phyloP scores from a whole-genome alignment of 2,888 invertebrate genomes.

The Chymomyza fuscimana region DNA sequence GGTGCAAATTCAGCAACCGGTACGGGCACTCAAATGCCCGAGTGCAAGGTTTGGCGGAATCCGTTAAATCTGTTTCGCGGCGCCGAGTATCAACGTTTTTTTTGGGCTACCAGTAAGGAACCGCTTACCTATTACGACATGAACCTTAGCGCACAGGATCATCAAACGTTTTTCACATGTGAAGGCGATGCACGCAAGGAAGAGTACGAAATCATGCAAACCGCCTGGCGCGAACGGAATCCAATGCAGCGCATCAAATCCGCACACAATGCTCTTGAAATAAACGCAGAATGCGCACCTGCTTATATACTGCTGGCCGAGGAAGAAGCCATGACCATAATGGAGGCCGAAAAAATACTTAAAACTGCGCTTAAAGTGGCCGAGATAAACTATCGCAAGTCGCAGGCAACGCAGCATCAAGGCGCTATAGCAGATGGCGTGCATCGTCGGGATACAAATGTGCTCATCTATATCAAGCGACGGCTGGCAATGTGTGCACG shows the following conservation, averaged over 20 bases:
- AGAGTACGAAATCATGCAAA: conserved; percentile 96
- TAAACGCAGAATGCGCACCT: conserved; percentile 94
- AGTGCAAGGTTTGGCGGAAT: conserved; percentile 98
- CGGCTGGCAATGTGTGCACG: conserved; percentile 98
- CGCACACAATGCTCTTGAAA: conserved; percentile 92
- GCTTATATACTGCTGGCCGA: conserved; percentile 97
- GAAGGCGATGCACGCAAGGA: conserved; percentile 91
- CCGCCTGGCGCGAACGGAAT: conserved; percentile 97
- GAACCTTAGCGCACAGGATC: conserved; percentile 99
- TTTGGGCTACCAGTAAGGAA: conserved; percentile 93
- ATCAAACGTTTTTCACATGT: conserved; percentile 97
- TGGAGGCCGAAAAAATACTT: conserved; percentile 91
- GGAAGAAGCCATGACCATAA: conserved; percentile 96
- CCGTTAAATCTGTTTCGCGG: conserved; percentile 96
- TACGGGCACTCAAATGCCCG: conserved; percentile 80
- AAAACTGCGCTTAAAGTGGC: conserved; percentile 92
- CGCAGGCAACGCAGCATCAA: conserved; percentile 90
- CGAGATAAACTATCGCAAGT: conserved; percentile 88
- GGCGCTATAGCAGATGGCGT: conserved; percentile 87
- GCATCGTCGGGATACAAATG: conserved; percentile 94
- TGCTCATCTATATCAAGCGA: conserved; percentile 95
- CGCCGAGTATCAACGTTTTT: conserved; percentile 97
- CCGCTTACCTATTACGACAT: conserved; percentile 99
- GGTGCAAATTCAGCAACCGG: conserved; percentile 43
- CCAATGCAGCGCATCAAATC: conserved; percentile 93